phyloP scores from a whole-genome alignment of 2,797 vertebrate species.

The Catamblyrhynchus diadema region DNA sequence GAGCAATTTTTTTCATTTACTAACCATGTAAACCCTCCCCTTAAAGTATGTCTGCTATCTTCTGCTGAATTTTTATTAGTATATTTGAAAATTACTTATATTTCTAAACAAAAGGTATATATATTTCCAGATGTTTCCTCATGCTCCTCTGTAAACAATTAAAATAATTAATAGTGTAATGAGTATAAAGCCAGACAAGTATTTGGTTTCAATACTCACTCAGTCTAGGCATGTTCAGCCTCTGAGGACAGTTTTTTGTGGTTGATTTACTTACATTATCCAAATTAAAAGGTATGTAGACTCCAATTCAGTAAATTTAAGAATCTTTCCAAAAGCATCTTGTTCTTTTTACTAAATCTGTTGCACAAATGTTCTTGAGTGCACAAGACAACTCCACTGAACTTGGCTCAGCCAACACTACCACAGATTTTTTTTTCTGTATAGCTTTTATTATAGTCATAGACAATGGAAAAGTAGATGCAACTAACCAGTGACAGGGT shows the following conservation, averaged over 20 bases:
- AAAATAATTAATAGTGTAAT: constrained; percentile 24
- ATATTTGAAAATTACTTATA: background rate
- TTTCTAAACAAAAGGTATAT: background rate
- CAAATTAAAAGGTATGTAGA: background rate
- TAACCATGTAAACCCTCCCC: background rate
- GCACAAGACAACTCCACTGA: background rate
- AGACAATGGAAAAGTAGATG: background rate
- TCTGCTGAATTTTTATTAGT: background rate
- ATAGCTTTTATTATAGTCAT: background rate
- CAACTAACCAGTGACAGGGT: background rate
- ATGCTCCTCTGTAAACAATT: background rate
- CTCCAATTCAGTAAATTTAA: background rate
- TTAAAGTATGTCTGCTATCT: background rate
- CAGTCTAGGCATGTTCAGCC: background rate
- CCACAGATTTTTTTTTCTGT: background rate
- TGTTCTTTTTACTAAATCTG: background rate
- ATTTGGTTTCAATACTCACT: background rate
- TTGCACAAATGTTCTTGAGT: background rate
- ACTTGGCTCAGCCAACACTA: background rate
- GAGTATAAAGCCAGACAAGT: background rate
- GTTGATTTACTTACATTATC: background rate
- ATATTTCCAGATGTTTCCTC: background rate
- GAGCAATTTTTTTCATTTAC: background rate
- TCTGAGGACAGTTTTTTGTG: background rate
- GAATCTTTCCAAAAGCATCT: background rate